Conservation (phyloP, 2,113 vertebrate species). For the Eulemur macaco region DNA sequence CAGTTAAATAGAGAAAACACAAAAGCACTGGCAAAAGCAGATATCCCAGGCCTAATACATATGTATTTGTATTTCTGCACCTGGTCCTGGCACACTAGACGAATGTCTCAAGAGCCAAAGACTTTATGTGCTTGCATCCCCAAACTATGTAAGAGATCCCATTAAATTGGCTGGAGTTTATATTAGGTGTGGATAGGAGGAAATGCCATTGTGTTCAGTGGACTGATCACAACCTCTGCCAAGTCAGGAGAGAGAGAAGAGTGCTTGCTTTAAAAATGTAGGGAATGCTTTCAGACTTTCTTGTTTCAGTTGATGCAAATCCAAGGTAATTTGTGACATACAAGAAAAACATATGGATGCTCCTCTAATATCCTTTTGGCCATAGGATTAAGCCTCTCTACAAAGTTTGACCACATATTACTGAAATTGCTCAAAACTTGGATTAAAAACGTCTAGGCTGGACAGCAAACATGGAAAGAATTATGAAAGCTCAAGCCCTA, state of each 20-base stretch:
- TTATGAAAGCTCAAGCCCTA: no score
- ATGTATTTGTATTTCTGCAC: constrained; percentile 62
- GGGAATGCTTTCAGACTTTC: constrained; percentile 41
- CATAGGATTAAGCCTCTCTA: neutral
- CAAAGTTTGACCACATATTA: constrained; percentile 25
- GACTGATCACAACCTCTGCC: constrained; percentile 43
- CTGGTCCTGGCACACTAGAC: constrained; percentile 59
- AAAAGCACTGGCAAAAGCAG: constrained; percentile 46
- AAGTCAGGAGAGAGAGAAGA: constrained; percentile 7
- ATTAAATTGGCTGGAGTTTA: constrained; percentile 60
- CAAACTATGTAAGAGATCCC: constrained; percentile 45
- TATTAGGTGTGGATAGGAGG: constrained; percentile 64
- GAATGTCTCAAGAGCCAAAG: constrained; percentile 55
- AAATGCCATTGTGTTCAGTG: constrained; percentile 59
- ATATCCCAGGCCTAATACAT: constrained; percentile 15
- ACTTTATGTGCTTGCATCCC: constrained; percentile 50
- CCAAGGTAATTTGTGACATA: constrained; percentile 40
- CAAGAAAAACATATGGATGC: constrained; percentile 23
- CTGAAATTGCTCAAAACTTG: constrained; percentile 39
- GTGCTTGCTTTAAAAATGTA: constrained; percentile 33
- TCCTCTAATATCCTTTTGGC: constrained; percentile 42
- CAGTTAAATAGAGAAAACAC: constrained; percentile 47
- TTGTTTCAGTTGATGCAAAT: constrained; percentile 49
- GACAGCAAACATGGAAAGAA: no score
- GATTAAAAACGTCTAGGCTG: constrained; percentile 21